phyloP scores from a whole-genome alignment of 2,888 invertebrate species.

The Euzophera pinguis region DNA sequence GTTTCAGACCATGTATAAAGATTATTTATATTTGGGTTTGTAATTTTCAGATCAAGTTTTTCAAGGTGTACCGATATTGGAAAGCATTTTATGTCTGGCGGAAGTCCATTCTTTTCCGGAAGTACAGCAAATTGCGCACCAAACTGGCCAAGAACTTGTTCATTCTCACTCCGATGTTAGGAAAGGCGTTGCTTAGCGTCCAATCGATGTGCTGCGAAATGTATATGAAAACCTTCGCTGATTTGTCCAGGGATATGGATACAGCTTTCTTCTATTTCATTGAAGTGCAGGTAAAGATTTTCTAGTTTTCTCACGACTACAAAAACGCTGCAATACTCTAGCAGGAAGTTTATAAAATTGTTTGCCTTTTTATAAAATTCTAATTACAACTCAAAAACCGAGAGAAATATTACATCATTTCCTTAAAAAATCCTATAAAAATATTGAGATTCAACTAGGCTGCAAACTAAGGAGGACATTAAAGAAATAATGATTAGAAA shows the following conservation, averaged over 20 bases:
- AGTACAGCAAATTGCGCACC: conserved; percentile 80
- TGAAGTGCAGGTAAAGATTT: conserved; percentile 80
- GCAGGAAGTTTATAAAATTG: no score
- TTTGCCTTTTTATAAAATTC: no score
- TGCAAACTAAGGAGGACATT: no score
- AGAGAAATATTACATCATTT: no score
- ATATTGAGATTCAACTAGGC: no score
- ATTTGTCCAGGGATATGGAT: conserved; percentile 71
- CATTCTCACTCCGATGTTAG: conserved; percentile 84
- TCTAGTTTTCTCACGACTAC: not conserved
- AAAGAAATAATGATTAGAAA: no score
- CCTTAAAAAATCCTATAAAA: no score
- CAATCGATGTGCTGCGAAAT: conserved; percentile 84
- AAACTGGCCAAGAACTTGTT: conserved; percentile 85
- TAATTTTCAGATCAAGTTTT: conserved; percentile 81
- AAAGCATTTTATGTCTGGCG: conserved; percentile 91
- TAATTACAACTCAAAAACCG: no score
- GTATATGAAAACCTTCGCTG: conserved; percentile 81
- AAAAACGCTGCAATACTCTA: no score
- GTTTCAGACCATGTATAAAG: no score
- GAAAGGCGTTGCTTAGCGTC: conserved; percentile 85
- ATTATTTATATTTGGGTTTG: not conserved
- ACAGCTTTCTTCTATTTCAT: conserved; percentile 84
- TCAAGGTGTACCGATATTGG: conserved; percentile 85
- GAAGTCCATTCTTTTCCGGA: conserved; percentile 85